Evolutionary conservation across 2,888 invertebrate genomes (phyloP).

Genomic region (Metopia argyrocephala): DNA sequence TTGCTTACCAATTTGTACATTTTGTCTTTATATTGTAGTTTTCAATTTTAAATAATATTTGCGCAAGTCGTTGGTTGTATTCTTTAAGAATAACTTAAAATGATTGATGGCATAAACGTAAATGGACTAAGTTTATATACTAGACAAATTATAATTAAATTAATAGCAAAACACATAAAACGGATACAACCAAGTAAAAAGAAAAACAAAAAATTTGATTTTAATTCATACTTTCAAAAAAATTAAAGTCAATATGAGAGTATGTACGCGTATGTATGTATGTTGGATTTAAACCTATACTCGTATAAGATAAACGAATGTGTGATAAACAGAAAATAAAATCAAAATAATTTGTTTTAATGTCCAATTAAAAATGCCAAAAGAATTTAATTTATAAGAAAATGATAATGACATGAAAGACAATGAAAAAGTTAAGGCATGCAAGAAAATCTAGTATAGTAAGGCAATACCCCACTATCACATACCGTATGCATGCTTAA

Average conservation of each 20-base stretch:
- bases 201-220: neutral
- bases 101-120: slow-evolving; percentile 57
- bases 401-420: too few species aligned
- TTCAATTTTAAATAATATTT: neutral
- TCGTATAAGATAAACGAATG: too few species aligned
- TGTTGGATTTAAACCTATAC: too few species aligned
- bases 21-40: neutral
- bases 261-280: too few species aligned
- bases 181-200: neutral
- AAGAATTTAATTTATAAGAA: too few species aligned
- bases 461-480: too few species aligned
- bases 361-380: too few species aligned
- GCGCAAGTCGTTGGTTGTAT: neutral
- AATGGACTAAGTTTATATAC: slow-evolving; percentile 59
- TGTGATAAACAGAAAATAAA: too few species aligned
- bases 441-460: too few species aligned
- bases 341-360: too few species aligned
- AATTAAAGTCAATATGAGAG: neutral
- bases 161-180: neutral
- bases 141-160: slow-evolving; percentile 1
- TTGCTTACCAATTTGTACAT: neutral
- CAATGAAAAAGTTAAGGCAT: too few species aligned
- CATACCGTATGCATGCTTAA: too few species aligned
- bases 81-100: slow-evolving; percentile 23
- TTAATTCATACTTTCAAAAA: neutral